Percentiles rank a stretch among this genome's conserved stretches.
phyloP scores from a whole-genome alignment of 2,888 invertebrate genomes.

The Torymus tubicola region DNA sequence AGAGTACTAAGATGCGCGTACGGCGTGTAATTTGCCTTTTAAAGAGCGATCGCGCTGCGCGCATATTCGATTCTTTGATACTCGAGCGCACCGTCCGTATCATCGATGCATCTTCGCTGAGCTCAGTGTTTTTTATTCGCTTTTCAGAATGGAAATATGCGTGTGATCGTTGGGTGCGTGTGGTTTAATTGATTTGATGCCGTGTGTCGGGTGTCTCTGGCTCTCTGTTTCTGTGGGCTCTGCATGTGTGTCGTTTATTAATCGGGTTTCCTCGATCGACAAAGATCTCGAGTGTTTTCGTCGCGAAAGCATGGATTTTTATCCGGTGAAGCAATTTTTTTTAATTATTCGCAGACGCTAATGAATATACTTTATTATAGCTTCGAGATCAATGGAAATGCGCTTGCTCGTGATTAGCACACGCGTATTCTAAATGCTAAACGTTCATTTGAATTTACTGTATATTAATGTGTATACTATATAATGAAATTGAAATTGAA shows the following conservation, averaged over 20 bases:
- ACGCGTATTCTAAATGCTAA: no score
- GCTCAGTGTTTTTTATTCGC: not conserved
- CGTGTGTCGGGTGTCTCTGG: no score
- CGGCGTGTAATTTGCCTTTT: conserved; percentile 45
- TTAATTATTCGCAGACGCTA: not conserved
- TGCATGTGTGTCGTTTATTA: not conserved
- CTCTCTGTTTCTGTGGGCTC: not conserved
- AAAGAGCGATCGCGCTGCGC: not conserved
- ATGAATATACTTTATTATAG: no score
- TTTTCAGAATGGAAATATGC: not conserved
- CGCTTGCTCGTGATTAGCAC: no score
- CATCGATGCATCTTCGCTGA: not conserved
- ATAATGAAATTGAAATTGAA: no score
- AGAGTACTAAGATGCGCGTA: not conserved
- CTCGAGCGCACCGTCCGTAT: no score
- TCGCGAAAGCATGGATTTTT: conserved; percentile 9
- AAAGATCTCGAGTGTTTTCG: conserved; percentile 2
- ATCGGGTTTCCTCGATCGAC: conserved; percentile 11
- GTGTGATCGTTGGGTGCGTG: not conserved
- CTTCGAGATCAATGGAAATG: no score
- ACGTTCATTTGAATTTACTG: no score
- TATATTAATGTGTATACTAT: no score
- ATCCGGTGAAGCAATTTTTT: not conserved
- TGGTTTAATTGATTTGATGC: not conserved
- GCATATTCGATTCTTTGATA: not conserved